These are phyloP conservation scores for Gobius niger DNA, from an alignment of 2,113 vertebrate genomes.

Conservation along the genomic window DNA sequence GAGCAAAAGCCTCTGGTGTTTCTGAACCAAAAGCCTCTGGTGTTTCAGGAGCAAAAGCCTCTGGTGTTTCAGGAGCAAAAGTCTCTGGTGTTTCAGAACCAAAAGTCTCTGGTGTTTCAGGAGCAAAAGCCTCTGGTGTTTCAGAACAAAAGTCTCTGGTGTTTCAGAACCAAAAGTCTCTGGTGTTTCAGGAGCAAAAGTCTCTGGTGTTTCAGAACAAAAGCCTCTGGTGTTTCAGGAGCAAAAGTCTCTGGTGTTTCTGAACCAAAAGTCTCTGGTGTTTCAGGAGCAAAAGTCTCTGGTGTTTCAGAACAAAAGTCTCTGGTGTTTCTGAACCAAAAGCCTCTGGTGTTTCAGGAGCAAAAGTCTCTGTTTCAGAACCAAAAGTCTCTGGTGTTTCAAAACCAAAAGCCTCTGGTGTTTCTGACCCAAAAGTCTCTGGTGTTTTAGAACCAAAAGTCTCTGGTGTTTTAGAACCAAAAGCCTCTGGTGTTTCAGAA, in stretches of 20 bases:
- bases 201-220: too few relatives aligned
- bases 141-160: neutral
- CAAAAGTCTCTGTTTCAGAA: too few relatives aligned
- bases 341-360: neutral
- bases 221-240: neutral
- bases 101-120: neutral
- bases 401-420: neutral
- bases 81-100: neutral
- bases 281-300: neutral
- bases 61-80: neutral
- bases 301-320: too few relatives aligned
- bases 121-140: neutral
- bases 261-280: neutral
- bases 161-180: neutral
- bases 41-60: neutral
- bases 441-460: neutral
- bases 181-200: too few relatives aligned
- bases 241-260: neutral
- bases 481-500: neutral
- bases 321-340: too few relatives aligned
- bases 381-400: neutral
- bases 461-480: neutral
- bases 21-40: neutral
- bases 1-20: neutral
- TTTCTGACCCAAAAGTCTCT: neutral